A percentile compares a stretch with the other conserved stretches of the same genome.
Evolutionary conservation across 1,140 invertebrate species (phyloP).

Genomic region (Eriocheir sinensis): DNA sequence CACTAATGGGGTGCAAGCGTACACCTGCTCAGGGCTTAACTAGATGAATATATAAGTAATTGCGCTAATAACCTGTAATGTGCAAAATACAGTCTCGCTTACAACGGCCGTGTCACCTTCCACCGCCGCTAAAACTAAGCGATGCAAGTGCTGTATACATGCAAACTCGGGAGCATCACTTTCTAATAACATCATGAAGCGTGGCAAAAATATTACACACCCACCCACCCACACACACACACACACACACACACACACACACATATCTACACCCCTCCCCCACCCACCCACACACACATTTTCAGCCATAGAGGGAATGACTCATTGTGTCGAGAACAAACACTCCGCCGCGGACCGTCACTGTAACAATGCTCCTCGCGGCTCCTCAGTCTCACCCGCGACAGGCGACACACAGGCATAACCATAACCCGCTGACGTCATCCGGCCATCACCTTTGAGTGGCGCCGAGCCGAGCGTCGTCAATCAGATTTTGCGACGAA

Average conservation of each 20-base stretch:
- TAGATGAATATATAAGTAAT: constrained; percentile 6
- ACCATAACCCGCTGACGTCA: not conserved
- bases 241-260: too few relatives aligned
- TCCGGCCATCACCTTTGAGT: not conserved
- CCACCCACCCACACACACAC: too few relatives aligned
- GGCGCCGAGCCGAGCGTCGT: not conserved
- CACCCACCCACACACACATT: too few relatives aligned
- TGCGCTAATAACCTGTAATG: not conserved
- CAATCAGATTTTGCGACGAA: not conserved
- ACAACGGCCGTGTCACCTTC: not conserved
- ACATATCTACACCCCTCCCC: too few relatives aligned
- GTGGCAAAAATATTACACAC: too few relatives aligned
- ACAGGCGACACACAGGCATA: not conserved
- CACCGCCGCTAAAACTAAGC: not conserved
- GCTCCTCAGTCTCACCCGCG: not conserved
- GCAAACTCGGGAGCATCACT: too few relatives aligned
- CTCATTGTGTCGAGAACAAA: too few relatives aligned
- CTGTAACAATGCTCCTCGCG: too few relatives aligned
- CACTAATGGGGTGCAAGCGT: not conserved
- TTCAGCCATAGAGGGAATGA: too few relatives aligned
- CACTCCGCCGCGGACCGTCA: too few relatives aligned
- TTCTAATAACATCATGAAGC: too few relatives aligned
- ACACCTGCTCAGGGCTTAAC: not conserved
- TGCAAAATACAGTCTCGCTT: not conserved
- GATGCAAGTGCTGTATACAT: not conserved